Base-by-base conservation (phyloP, 2,888 invertebrate genomes). In the Chouioia cunea region DNA sequence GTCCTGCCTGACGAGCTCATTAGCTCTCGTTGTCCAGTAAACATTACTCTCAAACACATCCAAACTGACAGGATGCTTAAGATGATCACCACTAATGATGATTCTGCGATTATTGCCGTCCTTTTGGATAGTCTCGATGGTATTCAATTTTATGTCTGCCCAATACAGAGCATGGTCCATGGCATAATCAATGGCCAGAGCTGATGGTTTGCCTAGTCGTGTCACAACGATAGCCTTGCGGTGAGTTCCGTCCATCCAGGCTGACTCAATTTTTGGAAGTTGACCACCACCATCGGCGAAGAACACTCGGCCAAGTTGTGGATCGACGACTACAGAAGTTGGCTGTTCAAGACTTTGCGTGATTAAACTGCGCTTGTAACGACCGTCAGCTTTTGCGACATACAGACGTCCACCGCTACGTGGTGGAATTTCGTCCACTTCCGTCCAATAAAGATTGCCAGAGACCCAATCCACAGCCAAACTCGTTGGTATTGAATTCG, bases 191-290 rank as follows among this genome's bases (percentile, higher is more conserved):
- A 99, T 92, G 0, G 97, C 90, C 12, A 99, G 84, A 0, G 97
- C 97, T 0, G 95, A 91, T 0, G 99, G 99, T 80, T 94, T 93
- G 23, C 95, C 89, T 27, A 99, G 90, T 72, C 90, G 90, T 72
- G 95, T 95, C 0, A 92, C 91, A 8, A 97, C 92, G 2, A 99
- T 85, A 0, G 93, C 91, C 65, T 92, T 88, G 2, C 97, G 89
- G 82, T 95, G 93, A 0, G 93, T 93, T 0, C 99, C 99, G 81
- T 97, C 98, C 97, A 99, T 96, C 96, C 97, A 98, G 1, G 97
- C 91, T 3, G 93, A 91, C 84, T 98, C 98, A 73, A 99, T 97
- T 86, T 97, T 98, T 0, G 97, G 95, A 8, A 12, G n/a, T 2
- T 92, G 91, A 0, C 92, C 91, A 4, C 97, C 97, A 0, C 94